Conservation (phyloP, 2,888 invertebrate species). For the Drosophila maculinotata region DNA sequence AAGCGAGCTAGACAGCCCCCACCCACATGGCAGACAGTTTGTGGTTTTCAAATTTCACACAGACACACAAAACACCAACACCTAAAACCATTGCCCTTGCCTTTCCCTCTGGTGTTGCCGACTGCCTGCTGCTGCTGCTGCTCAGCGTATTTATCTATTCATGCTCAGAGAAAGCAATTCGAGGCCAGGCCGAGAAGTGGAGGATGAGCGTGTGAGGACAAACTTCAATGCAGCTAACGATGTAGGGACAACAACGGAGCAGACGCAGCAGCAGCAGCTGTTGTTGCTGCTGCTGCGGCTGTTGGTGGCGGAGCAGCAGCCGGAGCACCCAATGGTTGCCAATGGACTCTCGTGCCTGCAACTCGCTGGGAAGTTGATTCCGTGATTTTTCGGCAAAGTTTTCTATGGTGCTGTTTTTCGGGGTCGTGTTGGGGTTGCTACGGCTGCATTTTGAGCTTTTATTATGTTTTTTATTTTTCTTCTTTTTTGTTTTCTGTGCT, state of each 20-base stretch:
- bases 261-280: slow-evolving; percentile 15
- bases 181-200: slow-evolving; percentile 13
- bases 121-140: slow-evolving; percentile 33
- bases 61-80: slow-evolving; percentile 37
- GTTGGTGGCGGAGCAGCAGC: slow-evolving; percentile 40
- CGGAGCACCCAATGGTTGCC: slow-evolving; percentile 46
- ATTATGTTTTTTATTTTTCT: slow-evolving; percentile 64
- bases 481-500: slow-evolving; percentile 20
- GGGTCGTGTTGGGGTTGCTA: slow-evolving; percentile 50
- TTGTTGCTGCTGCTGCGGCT: slow-evolving; percentile 29
- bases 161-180: slow-evolving; percentile 74
- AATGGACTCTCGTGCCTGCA: slow-evolving; percentile 60
- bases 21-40: slow-evolving; percentile 64
- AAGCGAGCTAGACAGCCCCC: slow-evolving; percentile 37
- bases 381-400: slow-evolving; percentile 74
- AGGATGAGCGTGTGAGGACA: slow-evolving; percentile 3
- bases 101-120: slow-evolving; percentile 23
- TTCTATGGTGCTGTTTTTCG: slow-evolving; percentile 55
- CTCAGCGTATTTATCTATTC: slow-evolving; percentile 77
- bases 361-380: slow-evolving; percentile 71
- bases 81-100: not conserved
- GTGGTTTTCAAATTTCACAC: slow-evolving; percentile 69
- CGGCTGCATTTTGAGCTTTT: slow-evolving; percentile 76
- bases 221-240: slow-evolving; percentile 80
- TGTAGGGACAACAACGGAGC: slow-evolving; percentile 61